Base-by-base conservation (phyloP, 2,888 invertebrate genomes). In the Dascillus cervinus region DNA sequence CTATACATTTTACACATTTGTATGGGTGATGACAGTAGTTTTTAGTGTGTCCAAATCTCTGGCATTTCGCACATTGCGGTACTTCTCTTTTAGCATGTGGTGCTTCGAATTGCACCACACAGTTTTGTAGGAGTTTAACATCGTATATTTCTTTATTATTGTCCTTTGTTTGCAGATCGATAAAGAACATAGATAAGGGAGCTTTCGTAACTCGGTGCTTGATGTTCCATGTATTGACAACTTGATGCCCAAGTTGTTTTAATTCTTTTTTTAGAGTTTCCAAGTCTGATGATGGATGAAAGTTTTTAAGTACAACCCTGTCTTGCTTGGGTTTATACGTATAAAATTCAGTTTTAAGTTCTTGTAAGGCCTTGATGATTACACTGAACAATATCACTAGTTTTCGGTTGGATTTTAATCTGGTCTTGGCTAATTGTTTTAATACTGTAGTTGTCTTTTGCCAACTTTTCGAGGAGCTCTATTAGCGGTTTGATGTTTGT, bases 21-120 rank as follows among this genome's bases (percentile, higher is more conserved):
- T 6, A 15, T n/a, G 11, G 11, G 15, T 30, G n/a, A n/a, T n/a
- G n/a, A n/a, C 22, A 30, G 21, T 23, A 30, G 6, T 30, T 30
- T 13, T 30, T 30, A 4, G 30, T 30, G 9, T 30, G 23, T 4
- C 14, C 30, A 11, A 12, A 23, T 11, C 23, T 23, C 9, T 30
- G 30, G 8, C 23, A 30, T 17, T 23, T 30, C 6, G 15, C n/a
- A 11, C 23, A 23, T 6, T 35, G 31, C 3, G 31, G 31, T 10
- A 35, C 23, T 22, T 35, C 27, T 21, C n/a, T 35, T 31, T 13
- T 30, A 11, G 20, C 30, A 10, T 15, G 21, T 10, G 31, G 35
- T 26, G 31, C 22, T 23, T 35, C 23, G 5, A 35, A 25, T 15
- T 24, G 9, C 8, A 26, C 23, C 9, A 17, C 15, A 4, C 13